Conservation (phyloP, 1,140 invertebrate genomes). For the Subanguina moxae region DNA sequence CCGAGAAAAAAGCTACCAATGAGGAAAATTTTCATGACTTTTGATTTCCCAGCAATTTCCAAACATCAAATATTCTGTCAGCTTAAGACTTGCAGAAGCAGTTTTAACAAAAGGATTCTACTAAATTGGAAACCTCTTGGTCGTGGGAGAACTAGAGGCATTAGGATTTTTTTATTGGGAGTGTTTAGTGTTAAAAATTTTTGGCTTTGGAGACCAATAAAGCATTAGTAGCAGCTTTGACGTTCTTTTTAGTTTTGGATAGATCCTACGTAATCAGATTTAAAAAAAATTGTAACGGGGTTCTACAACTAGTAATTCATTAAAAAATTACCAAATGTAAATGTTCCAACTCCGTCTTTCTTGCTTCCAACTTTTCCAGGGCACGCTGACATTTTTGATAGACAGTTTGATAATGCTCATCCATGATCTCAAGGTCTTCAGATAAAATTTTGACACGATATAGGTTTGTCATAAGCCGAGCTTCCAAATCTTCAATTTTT, state of each 20-base stretch:
- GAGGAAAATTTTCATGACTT: too few relatives aligned
- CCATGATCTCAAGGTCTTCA: slow-evolving; percentile 49
- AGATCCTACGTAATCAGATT: slow-evolving; percentile 18
- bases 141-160: too few relatives aligned
- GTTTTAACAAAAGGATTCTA: too few relatives aligned
- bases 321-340: slow-evolving; percentile 16
- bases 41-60: too few relatives aligned
- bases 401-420: slow-evolving; percentile 41
- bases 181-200: too few relatives aligned
- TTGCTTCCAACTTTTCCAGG: slow-evolving; percentile 18
- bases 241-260: slow-evolving; percentile 17
- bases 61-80: too few relatives aligned
- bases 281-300: slow-evolving; percentile 5
- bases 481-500: slow-evolving; percentile 45
- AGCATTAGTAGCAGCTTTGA: slow-evolving; percentile 20
- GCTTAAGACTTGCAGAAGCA: too few relatives aligned
- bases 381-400: slow-evolving; percentile 34
- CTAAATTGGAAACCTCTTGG: too few relatives aligned
- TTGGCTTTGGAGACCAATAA: too few relatives aligned
- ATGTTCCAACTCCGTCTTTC: slow-evolving; percentile 23
- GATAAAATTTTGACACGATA: slow-evolving; percentile 31
- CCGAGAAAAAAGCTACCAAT: too few relatives aligned
- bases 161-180: too few relatives aligned
- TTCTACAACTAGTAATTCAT: background rate
- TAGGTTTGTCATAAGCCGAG: slow-evolving; percentile 25